Conservation (phyloP, 2,888 invertebrate species). For the Phengaris alcon region DNA sequence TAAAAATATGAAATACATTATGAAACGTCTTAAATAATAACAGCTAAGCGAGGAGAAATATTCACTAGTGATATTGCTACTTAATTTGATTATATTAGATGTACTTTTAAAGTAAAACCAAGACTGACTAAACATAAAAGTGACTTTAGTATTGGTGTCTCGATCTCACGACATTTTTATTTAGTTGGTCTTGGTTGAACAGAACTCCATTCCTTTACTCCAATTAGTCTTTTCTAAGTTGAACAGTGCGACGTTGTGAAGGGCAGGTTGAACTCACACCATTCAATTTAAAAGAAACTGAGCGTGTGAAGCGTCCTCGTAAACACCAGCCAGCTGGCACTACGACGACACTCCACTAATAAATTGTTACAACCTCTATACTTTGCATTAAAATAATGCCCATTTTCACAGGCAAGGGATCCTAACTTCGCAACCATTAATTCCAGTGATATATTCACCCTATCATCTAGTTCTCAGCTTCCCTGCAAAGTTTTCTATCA, state of each 20-base stretch:
- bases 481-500: slow-evolving; percentile 77
- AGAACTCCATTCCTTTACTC: slow-evolving; percentile 78
- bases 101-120: slow-evolving; percentile 66
- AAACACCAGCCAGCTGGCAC: slow-evolving; percentile 52
- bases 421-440: slow-evolving; percentile 74
- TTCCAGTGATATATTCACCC: slow-evolving; percentile 73
- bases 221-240: slow-evolving; percentile 77
- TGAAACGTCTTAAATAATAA: slow-evolving; percentile 39
- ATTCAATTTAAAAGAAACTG: slow-evolving; percentile 79
- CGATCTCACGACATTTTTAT: slow-evolving; percentile 62
- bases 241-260: slow-evolving; percentile 71
- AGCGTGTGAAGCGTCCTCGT: slow-evolving; percentile 70
- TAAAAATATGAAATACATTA: slow-evolving; percentile 57
- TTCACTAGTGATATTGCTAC: slow-evolving; percentile 44
- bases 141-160: slow-evolving; percentile 56
- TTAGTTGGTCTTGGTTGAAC: slow-evolving; percentile 80
- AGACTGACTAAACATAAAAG: slow-evolving; percentile 79
- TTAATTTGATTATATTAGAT: slow-evolving; percentile 44
- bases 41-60: slow-evolving; percentile 50
- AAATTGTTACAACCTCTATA: slow-evolving; percentile 90
- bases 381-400: slow-evolving; percentile 95
- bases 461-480: slow-evolving; percentile 76
- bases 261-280: slow-evolving; percentile 74
- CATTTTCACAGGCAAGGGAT: slow-evolving; percentile 85
- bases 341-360: slow-evolving; percentile 73